Evolutionary conservation across 2,888 invertebrate genomes (phyloP), one percentile per base, ranked within the genome.

Genomic region (Agrochola macilenta): DNA sequence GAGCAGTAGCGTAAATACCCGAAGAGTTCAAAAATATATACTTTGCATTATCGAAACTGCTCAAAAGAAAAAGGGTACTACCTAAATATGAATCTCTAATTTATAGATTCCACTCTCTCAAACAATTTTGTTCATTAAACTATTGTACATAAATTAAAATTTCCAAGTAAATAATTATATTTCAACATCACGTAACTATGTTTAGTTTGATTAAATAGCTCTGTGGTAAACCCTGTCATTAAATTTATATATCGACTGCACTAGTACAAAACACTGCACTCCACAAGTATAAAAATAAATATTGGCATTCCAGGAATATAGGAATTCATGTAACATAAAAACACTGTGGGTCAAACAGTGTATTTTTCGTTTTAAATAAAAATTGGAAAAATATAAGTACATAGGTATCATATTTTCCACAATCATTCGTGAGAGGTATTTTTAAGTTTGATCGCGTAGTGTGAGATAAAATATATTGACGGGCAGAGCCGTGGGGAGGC

Each of bases 401-500:
- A 7, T 39, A 58, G 9, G 14, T 30, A 39, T 14, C 11, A 61
- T 64, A 63, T 65, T 69, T 72, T 71, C 30, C 46, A 58, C 65
- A 52, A 60, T 64, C n/a, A 66, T 75, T 58, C n/a, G 60, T 70
- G 64, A 70, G 60, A 63, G 46, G 61, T 60, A 73, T 74, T 85
- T 86, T 78, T 77, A 61, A 78, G 74, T 76, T 85, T 70, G 69
- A 75, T 78, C 69, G 74, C 75, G 68, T 87, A 77, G 81, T 80
- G 81, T 70, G 79, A 86, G 81, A 85, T 78, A 80, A 84, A 78
- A 86, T 79, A 76, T 89, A 82, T 86, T 81, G 78, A 76, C 80
- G 82, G 82, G 80, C 74, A 86, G 80, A 82, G 82, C 87, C 87
- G 83, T 81, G 78, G 85, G 84, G 82, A 74, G 85, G 82, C 86